Base-by-base conservation (phyloP, 2,888 invertebrate genomes). In the Drosophila koepferae region DNA sequence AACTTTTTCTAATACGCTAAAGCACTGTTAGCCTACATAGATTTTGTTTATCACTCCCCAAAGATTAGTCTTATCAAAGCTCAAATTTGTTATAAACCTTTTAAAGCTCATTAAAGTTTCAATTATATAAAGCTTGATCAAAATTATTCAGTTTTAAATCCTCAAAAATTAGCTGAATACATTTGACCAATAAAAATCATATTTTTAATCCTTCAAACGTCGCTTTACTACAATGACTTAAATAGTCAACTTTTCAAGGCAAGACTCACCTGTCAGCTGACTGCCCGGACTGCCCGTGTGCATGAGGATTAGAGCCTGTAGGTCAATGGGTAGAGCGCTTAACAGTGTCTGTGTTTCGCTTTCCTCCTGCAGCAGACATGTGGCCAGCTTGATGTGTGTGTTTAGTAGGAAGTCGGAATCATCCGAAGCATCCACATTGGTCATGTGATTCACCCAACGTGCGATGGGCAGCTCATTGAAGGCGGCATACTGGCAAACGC, bases 261-360 rank as follows among this genome's bases (percentile, higher is more conserved):
- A 2, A 18, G 18, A 63, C 73, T 65, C 67, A 93, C 93, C 90
- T 66, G 91, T 89, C 31, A 92, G 84, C 67, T 91, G 92, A 49
- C 75, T 82, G 3, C 90, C 89, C 73, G 93, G 93, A n/a, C 64
- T 94, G 41, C 89, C 94, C 86, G 91, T 91, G 28, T 95, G 95
- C 12, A 95, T 92, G 43, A 95, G 88, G 1, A 94, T 94, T 62
- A 95, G 88, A 6, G 94, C 94, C 89, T 95, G 94, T 18, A 94
- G 90, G 83, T 94, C 94, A 51, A 92, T 91, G 7, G 95, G 94
- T 48, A 95, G 76, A 10, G 89, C 84, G 53, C 92, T 86, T 56
- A 94, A 82, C 18, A 94, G 85, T 8, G 92, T 89, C 55, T 91
- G 77, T 0, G 93, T 90, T 53, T 94, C 92, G 10, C 91, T 92